Conservation (phyloP, 1,140 invertebrate genomes). For the Myzus persicae region DNA sequence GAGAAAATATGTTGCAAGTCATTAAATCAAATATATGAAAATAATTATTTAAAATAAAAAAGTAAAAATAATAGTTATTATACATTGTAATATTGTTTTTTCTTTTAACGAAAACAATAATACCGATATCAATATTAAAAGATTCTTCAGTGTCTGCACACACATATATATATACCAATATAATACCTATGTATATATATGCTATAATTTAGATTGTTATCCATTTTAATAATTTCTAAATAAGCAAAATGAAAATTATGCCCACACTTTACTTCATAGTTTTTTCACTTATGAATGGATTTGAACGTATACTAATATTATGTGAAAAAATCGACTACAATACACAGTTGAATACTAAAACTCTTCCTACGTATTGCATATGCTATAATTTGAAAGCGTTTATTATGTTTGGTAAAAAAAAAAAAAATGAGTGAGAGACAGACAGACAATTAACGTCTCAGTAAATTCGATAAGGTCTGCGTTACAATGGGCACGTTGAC, state of each 20-base stretch:
- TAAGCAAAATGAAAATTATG: not conserved
- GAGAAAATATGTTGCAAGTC: no score
- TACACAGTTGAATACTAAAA: not conserved
- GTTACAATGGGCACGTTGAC: constrained; percentile 48
- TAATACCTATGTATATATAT: not conserved
- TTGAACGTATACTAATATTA: not conserved
- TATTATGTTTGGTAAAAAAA: constrained; percentile 36
- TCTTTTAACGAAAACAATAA: no score
- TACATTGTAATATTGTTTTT: no score
- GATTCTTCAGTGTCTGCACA: no score
- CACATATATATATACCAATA: no score
- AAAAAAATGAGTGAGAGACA: not conserved
- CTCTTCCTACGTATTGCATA: constrained; percentile 49
- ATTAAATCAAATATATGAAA: no score
- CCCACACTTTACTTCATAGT: not conserved
- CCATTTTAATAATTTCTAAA: not conserved
- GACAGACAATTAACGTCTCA: constrained; percentile 12
- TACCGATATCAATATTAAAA: no score
- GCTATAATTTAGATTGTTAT: not conserved
- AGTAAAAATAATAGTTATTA: no score
- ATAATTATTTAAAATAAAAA: no score
- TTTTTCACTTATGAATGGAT: constrained; percentile 8
- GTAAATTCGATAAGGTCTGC: constrained; percentile 23
- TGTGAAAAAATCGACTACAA: constrained; percentile 35
- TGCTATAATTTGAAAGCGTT: constrained; percentile 45